Conservation (phyloP, 2,113 vertebrate genomes). For the Bubalus kerabau region DNA sequence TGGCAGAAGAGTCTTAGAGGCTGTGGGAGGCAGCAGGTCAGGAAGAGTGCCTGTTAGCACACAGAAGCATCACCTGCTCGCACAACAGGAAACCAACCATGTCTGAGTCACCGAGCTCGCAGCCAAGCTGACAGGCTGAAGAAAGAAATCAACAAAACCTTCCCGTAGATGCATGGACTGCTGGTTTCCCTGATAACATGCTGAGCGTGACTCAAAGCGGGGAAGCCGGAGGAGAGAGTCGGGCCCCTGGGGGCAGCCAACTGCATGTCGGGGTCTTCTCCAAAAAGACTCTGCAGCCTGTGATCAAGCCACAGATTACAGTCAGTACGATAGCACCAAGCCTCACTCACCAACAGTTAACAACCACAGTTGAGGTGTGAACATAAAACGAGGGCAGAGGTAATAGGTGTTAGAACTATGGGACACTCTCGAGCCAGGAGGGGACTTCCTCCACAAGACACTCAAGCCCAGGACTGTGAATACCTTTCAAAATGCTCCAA, state of each 20-base stretch:
- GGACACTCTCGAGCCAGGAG: background rate
- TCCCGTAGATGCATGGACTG: background rate
- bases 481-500: constrained; percentile 5
- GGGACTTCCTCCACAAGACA: background rate
- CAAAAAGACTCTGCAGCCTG: background rate
- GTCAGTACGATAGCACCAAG: accelerated
- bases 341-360: background rate
- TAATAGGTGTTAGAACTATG: background rate
- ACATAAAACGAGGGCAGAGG: background rate
- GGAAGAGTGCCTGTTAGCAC: background rate
- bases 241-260: background rate
- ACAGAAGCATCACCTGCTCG: background rate
- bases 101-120: constrained; percentile 7
- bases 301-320: background rate
- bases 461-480: background rate
- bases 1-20: background rate
- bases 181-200: background rate
- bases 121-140: background rate
- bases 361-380: background rate
- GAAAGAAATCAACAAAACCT: background rate
- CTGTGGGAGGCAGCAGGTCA: background rate
- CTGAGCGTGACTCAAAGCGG: background rate
- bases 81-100: background rate
- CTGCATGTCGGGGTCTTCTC: background rate
- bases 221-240: background rate